Percentiles rank a stretch among this genome's conserved stretches.
These are phyloP conservation scores for Anguilla pacifica DNA, from an alignment of 2,797 vertebrate species.

Conservation along the genomic window DNA sequence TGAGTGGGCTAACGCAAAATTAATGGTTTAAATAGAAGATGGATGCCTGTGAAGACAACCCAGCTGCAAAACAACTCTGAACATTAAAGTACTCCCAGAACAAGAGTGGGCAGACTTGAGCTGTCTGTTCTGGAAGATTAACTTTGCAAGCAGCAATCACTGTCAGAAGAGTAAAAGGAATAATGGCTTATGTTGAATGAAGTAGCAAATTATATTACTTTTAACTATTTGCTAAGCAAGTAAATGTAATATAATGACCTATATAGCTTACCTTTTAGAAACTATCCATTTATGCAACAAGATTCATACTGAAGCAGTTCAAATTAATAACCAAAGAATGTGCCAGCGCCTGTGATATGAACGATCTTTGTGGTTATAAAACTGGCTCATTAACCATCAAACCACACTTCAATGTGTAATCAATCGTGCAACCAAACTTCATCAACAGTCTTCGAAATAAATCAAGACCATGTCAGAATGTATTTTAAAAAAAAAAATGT, in stretches of 20 bases:
- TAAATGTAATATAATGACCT: background rate
- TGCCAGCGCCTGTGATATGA: background rate
- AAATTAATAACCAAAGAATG: background rate
- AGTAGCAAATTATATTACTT: background rate
- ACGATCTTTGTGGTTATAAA: background rate
- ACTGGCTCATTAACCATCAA: background rate
- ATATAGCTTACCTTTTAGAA: background rate
- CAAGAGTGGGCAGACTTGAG: background rate
- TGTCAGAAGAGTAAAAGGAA: background rate
- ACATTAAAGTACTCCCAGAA: background rate
- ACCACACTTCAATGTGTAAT: background rate
- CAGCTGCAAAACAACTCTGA: background rate
- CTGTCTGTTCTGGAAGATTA: background rate
- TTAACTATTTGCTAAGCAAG: background rate
- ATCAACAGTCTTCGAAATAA: slow-evolving; percentile 12
- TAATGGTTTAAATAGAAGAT: background rate
- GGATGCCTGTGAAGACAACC: background rate
- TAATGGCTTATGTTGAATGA: background rate
- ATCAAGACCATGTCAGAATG: background rate
- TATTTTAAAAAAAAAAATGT: background rate
- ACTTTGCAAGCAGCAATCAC: background rate
- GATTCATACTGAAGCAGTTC: background rate
- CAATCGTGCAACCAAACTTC: background rate
- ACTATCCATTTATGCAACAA: background rate
- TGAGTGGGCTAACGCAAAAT: background rate